Base-by-base conservation (phyloP, 2,888 invertebrate genomes). In the Cryptops parisi region DNA sequence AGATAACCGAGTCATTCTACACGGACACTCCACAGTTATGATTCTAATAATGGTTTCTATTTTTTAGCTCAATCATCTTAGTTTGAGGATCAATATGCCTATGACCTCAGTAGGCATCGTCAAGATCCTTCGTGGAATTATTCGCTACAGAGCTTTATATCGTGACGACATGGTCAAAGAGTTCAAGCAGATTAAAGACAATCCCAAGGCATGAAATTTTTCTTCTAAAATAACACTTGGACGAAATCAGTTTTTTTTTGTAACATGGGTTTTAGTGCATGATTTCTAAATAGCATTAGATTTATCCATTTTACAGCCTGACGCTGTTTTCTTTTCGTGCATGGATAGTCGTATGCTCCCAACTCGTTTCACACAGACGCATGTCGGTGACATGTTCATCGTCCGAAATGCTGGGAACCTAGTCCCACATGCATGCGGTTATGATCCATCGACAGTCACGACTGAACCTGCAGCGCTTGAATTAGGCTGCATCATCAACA, bases 311-410 rank as follows among this genome's bases (percentile, higher is more conserved):
- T 76, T 77, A 67, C 72, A 96, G 89, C 96, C 96, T 19, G 88
- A 89, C 76, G 91, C 93, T 58, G 84, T 96, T 57, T 89, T 96
- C 74, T 93, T 96, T 72, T 90, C 93, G 43, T 97, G 96, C 70
- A 94, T 97, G 84, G 96, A 97, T 77, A 90, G 90, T 69, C 77
- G 97, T 72, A 89, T 97, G 84, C 82, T 94, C 63, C 93, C 96
- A 23, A 90, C 94, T 55, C 78, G 90, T 68, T 91, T 94, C 70
- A 91, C 91, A 53, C 86, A 90, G 74, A 89, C 89, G 53, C 83
- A 89, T 70, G 87, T 94, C 58, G 97, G 97, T 45, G 94, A 97
- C 69, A 93, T 94, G 90, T 96, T 94, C 75, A 85, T 96, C 62
- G 91, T 96, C 1, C 77, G 96, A 70, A 97, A 96, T 74, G 93